Evolutionary conservation across 2,888 invertebrate species (phyloP), one percentile per base, ranked within the genome.

Genomic region (Hanleya hanleyi): DNA sequence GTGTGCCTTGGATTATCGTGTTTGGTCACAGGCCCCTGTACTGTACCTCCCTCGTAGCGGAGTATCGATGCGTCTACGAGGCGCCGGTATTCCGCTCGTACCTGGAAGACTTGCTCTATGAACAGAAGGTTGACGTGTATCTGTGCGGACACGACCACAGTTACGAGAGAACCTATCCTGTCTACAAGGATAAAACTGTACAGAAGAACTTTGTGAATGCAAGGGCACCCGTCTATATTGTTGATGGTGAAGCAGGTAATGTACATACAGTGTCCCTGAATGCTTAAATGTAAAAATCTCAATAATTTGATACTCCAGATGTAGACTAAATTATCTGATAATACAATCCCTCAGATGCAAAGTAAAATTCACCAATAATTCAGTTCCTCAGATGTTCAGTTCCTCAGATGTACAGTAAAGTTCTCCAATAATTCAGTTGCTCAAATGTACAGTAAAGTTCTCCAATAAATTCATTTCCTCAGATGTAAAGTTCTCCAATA

Each of bases 21-120:
- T 61, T 77, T 37, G 79, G 77, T 12, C 80, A 81, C 57, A 50
- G 77, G 15, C 80, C 78, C 0, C 51, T 81, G 51, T 79, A 79
- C 57, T 79, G 77, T 22, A 77, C 68, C 41, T 75, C 78, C 12
- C 7, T 75, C 18, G 37, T 74, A 15, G 73, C 69, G 15, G 47
- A 22, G 6, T 47, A 70, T 32, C 38, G 71, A 6, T 77, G 77
- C 32, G 61, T 51, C 15, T 38, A 69, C 6, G 71, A 76, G 50
- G 76, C 72, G 12, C 66, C 70, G 0, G 35, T 47, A n/a, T 75
- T 72, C 38, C 64, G 76, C 6, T 33, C 66, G 1, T 47, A 74
- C 26, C 67, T 80, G 22, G 80, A 80, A 33, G 73, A 77, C 33
- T 66, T 81, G 6, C 64, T 81, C 15, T 67, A 75, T n/a, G 36